Base-by-base conservation (phyloP, 2,888 invertebrate species). In the Tridacna crocea region DNA sequence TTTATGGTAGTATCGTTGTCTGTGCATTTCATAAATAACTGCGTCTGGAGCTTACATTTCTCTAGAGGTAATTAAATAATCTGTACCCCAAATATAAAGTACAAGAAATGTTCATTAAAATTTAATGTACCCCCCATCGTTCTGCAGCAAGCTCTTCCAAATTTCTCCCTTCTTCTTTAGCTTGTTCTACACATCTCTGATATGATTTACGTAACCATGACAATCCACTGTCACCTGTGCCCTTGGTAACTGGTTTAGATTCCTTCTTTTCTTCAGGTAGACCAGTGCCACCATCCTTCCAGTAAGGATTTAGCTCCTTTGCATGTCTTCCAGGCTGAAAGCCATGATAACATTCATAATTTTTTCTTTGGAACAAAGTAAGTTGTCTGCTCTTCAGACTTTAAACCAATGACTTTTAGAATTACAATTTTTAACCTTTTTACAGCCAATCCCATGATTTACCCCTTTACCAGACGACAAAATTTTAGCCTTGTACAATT, bases 261-360 rank as follows among this genome's bases (percentile, higher is more conserved):
- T 51, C 51, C 22, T 78, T 74, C 22, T 87, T 79, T 47, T 90
- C 89, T 55, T 90, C 90, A 0, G 98, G 98, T 80, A 98, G 93
- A 1, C 98, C 98, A 75, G 96, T 96, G 0, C 98, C 98, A 66
- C 98, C 98, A 94, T 97, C 95, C 95, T 97, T 98, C 98, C 98
- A 98, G 92, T 97, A 97, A 0, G 98, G 98, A 95, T 99, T 99
- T 76, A 98, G 95, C 95, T 99, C 98, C 91, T 96, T 95, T 0
- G 94, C 94, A 93, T 96, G 97, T 84, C 96, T 96, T 0, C 96
- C 96, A 22, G 97, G 97, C 95, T 95, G 26, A 24, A 36, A 36
- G 36, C 36, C 36, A 36, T 36, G 36, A 36, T 36, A 36, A 36
- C 36, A 36, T 36, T 36, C 36, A 36, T 36, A 4, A 36, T 2